These are phyloP conservation scores for Oenanthe melanoleuca DNA, from an alignment of 2,113 vertebrate genomes.

Conservation along the genomic window DNA sequence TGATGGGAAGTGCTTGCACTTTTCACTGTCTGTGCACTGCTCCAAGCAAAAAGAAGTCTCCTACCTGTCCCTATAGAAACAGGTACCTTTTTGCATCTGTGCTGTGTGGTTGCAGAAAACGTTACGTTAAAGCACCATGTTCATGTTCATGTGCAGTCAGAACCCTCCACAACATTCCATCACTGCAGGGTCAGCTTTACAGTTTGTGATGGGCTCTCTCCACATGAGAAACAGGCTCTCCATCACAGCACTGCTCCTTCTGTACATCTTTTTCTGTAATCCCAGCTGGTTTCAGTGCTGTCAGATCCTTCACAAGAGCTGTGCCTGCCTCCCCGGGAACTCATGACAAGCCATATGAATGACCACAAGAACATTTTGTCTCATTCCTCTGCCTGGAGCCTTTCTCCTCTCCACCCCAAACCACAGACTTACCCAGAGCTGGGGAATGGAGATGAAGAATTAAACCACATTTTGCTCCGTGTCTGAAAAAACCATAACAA, in stretches of 20 bases:
- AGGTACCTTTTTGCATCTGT: not conserved
- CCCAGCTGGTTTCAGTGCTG: not conserved
- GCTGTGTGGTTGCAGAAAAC: not conserved
- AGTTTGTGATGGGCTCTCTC: not conserved
- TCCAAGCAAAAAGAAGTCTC: not conserved
- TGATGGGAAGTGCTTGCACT: not conserved
- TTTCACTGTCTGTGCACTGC: not conserved
- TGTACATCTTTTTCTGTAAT: not conserved
- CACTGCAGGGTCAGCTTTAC: rapidly evolving
- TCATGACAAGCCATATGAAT: not conserved
- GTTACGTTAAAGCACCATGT: rapidly evolving
- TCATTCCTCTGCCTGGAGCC: not conserved
- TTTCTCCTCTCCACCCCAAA: not conserved
- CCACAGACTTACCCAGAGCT: not conserved
- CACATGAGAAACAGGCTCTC: not conserved
- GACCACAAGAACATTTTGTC: conserved; percentile 10
- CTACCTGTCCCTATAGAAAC: not conserved
- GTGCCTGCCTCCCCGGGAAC: not conserved
- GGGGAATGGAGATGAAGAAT: not conserved
- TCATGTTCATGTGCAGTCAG: rapidly evolving
- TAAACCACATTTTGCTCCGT: not conserved
- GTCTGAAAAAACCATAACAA: not conserved
- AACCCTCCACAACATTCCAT: rapidly evolving
- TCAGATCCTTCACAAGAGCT: not conserved
- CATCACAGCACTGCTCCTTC: not conserved